phyloP scores from a whole-genome alignment of 2,888 invertebrate genomes.

The Mythimna lalbum region DNA sequence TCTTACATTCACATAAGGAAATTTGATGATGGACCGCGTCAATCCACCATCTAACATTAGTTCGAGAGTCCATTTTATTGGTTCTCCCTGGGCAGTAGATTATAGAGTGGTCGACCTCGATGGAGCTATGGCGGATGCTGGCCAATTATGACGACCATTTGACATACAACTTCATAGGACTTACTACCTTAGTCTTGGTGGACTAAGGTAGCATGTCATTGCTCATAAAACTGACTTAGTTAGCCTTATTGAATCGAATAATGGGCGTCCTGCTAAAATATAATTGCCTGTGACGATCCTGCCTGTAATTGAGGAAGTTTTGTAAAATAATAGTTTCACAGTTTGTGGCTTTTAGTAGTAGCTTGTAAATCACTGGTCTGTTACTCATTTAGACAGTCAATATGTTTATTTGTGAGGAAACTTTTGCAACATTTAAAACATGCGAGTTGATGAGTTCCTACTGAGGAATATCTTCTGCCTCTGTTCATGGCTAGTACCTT shows the following conservation, averaged over 20 bases:
- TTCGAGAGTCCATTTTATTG: slow-evolving; percentile 33
- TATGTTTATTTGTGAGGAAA: slow-evolving; percentile 3
- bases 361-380: slow-evolving; percentile 1
- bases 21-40: slow-evolving; percentile 55
- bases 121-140: slow-evolving; percentile 52
- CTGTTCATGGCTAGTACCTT: neutral
- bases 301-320: slow-evolving; percentile 46
- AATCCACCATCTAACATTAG: slow-evolving; percentile 33
- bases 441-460: neutral
- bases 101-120: slow-evolving; percentile 42
- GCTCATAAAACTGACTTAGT: slow-evolving; percentile 14
- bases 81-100: slow-evolving; percentile 37
- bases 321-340: slow-evolving; percentile 29
- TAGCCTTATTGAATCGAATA: slow-evolving; percentile 31
- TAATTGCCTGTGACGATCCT: slow-evolving; percentile 14
- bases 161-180: slow-evolving; percentile 42
- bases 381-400: slow-evolving; percentile 12
- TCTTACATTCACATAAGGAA: slow-evolving; percentile 53
- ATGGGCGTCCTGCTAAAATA: slow-evolving; percentile 1
- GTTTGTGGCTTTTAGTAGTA: slow-evolving; percentile 9
- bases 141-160: slow-evolving; percentile 45
- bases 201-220: slow-evolving; percentile 2
- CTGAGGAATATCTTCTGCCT: neutral
- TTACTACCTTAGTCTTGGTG: slow-evolving; percentile 24
- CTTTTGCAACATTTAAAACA: neutral